Base-by-base conservation (phyloP, 1,140 invertebrate species). In the Aplysia californica region DNA sequence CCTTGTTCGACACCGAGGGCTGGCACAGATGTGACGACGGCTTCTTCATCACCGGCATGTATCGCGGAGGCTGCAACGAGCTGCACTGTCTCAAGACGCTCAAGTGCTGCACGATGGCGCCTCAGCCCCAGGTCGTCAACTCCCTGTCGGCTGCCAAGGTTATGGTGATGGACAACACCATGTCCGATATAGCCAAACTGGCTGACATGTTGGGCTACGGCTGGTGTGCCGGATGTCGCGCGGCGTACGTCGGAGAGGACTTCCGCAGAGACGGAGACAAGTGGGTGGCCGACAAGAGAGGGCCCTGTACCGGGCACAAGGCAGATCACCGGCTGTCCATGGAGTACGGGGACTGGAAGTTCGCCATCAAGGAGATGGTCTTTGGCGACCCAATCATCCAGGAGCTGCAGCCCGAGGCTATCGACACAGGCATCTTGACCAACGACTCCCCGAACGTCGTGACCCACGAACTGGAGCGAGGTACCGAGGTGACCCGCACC, bases 351-450 rank as follows among this genome's bases (percentile, higher is more conserved):
- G 58, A 61, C 58, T 61, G 58, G 58, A 26, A 33, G 6, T 61
- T 61, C 35, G 58, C 58, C 29, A 50, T 69, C 3, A 69, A 69
- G 66, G 66, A 69, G 1, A 69, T 69, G 3, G 55, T 23, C 4
- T 69, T n/a, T 69, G 66, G 66, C 21, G 35, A 69, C 1, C 21
- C 38, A 18, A n/a, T 69, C 3, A 36, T 23, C 18, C n/a, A 69
- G 18, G 66, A 69, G 1, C 2, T 69, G 2, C 15, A n/a, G 5
- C 21, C 66, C 2, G 39, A 69, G 31, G 33, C 1, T 29, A 31
- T 38, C 26, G 66, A 69, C 26, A 6, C n/a, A 29, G 66, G 66
- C 3, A 50, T 15, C 2, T 1, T 69, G 4, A 29, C 26, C 26
- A 69, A 69, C n/a, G 6, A 50, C 33, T 3, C 23, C 1, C 2